Evolutionary conservation across 2,888 invertebrate species (phyloP).

Genomic region (Lasioglossum marginatum): DNA sequence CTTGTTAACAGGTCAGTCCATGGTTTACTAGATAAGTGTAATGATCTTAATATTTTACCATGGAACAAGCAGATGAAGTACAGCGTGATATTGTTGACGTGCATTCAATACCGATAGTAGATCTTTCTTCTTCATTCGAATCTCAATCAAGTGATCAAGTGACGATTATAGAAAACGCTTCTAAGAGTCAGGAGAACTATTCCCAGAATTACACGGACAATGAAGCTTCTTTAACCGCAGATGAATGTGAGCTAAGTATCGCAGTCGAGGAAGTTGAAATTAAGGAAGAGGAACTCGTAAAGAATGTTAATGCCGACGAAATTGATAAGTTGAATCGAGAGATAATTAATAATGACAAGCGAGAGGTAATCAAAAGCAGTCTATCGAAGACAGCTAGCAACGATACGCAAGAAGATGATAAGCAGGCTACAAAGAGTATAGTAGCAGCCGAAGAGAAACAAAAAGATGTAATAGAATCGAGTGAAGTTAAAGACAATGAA

Average conservation of each 20-base stretch:
- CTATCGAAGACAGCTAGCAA: background rate
- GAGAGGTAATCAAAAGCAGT: background rate
- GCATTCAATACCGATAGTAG: slow-evolving; percentile 3
- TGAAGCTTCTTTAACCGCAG: slow-evolving; percentile 13
- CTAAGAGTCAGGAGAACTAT: slow-evolving; percentile 4
- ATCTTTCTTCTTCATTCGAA: slow-evolving; percentile 2
- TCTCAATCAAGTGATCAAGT: slow-evolving; percentile 8
- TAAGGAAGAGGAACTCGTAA: slow-evolving; percentile 1
- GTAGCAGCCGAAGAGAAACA: background rate
- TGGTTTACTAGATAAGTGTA: slow-evolving; percentile 53
- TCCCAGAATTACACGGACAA: slow-evolving; percentile 12
- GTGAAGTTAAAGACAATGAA: background rate
- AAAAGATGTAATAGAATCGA: background rate
- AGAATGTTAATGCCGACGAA: background rate
- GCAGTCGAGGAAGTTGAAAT: background rate
- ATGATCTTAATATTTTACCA: slow-evolving; percentile 55
- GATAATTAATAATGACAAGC: background rate
- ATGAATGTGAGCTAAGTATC: slow-evolving; percentile 14
- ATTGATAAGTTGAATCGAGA: slow-evolving; percentile 4
- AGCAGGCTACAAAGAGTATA: background rate
- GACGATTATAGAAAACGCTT: background rate
- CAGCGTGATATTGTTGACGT: slow-evolving; percentile 24
- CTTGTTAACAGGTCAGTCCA: slow-evolving; percentile 55
- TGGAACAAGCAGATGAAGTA: slow-evolving; percentile 63
- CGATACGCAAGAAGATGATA: background rate